Conservation (phyloP, 2,797 vertebrate species). For the Fistularia commersonii region DNA sequence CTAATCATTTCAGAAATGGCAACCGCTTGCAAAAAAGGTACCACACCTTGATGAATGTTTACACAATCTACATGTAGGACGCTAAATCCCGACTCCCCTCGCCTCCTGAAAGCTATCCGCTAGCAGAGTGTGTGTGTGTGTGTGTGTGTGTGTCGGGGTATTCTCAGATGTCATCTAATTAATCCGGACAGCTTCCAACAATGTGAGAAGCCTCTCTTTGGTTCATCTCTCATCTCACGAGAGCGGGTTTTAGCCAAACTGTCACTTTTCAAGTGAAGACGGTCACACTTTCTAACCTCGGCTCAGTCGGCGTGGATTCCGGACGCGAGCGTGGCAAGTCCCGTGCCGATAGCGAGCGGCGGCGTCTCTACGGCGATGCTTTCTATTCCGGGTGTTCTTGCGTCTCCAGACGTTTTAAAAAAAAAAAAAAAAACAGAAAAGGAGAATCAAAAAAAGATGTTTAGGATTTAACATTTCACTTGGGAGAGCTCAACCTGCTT, state of each 20-base stretch:
- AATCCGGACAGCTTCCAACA: constrained; percentile 72
- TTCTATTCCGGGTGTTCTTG: too few relatives aligned
- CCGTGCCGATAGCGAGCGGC: constrained; percentile 18
- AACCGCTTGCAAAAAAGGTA: constrained; percentile 57
- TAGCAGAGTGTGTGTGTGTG: constrained; percentile 31
- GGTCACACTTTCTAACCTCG: constrained; percentile 39
- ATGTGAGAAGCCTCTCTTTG: constrained; percentile 46
- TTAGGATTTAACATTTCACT: constrained; percentile 9
- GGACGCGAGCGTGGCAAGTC: constrained; percentile 28
- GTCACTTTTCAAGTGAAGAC: constrained; percentile 47
- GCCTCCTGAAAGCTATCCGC: constrained; percentile 46
- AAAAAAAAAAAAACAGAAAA: background rate
- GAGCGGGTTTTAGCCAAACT: constrained; percentile 50
- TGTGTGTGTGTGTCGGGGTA: constrained; percentile 15
- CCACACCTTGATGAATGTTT: constrained; percentile 71
- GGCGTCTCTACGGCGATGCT: background rate
- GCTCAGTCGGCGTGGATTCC: constrained; percentile 19
- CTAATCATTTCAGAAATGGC: constrained; percentile 69
- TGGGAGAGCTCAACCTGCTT: constrained; percentile 7
- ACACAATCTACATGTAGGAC: constrained; percentile 71
- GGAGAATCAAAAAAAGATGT: background rate
- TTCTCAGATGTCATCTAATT: constrained; percentile 66
- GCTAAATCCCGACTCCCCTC: constrained; percentile 63
- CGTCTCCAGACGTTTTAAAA: too few relatives aligned
- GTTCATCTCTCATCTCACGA: constrained; percentile 51